Conservation (phyloP, 1,140 invertebrate genomes). For the Caerostris extrusa region DNA sequence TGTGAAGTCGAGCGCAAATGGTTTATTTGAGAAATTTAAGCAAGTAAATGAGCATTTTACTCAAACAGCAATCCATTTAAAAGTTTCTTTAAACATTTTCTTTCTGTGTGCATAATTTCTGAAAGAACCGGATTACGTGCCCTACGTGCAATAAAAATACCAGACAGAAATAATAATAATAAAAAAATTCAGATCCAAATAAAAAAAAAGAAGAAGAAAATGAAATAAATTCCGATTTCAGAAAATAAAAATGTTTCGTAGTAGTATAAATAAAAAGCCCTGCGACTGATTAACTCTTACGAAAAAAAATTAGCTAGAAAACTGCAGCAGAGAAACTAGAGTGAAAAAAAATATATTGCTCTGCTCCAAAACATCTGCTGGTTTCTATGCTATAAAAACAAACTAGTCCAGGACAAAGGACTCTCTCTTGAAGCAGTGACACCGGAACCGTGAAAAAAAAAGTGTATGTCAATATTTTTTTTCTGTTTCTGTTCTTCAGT, state of each 20-base stretch:
- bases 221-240: background rate
- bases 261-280: conserved; percentile 5
- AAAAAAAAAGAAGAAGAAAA: background rate
- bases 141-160: background rate
- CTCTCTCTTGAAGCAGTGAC: too few species aligned
- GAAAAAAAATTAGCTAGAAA: background rate
- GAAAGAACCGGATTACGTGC: background rate
- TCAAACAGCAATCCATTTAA: background rate
- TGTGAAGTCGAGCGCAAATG: background rate
- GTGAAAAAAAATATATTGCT: too few species aligned
- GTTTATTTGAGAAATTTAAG: conserved; percentile 14
- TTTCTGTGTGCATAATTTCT: background rate
- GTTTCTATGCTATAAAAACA: conserved; percentile 44
- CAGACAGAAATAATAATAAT: background rate
- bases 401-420: background rate
- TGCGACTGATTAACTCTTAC: conserved; percentile 41
- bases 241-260: background rate
- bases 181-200: background rate
- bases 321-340: background rate
- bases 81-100: background rate
- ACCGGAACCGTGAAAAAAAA: too few species aligned
- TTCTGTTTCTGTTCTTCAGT: too few species aligned
- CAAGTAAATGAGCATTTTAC: conserved; percentile 21
- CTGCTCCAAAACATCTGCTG: background rate
- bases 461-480: too few species aligned